These are phyloP conservation scores for Scaptodrosophila latifasciaeformis DNA, from an alignment of 2,888 invertebrate species.

Conservation along the genomic window DNA sequence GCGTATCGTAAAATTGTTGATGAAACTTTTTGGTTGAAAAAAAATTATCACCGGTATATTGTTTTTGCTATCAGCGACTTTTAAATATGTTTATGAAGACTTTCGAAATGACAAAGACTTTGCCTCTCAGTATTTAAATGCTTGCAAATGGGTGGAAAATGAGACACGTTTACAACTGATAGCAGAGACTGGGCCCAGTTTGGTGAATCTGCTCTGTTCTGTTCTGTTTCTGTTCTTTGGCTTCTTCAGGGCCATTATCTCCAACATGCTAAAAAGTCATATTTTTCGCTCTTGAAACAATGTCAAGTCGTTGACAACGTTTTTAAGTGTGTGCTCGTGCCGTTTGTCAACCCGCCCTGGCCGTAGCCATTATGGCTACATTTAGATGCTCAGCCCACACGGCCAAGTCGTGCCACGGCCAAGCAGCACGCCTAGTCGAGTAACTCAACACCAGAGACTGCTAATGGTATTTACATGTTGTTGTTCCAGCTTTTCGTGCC, in stretches of 20 bases:
- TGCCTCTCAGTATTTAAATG: too few species aligned
- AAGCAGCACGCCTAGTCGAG: background rate
- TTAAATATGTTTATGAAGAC: conserved; percentile 29
- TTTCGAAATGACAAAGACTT: too few species aligned
- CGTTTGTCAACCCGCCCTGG: conserved; percentile 7
- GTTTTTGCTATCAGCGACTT: conserved; percentile 15
- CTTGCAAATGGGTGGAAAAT: too few species aligned
- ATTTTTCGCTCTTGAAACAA: conserved; percentile 61
- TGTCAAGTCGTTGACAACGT: conserved; percentile 62
- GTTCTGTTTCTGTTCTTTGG: background rate
- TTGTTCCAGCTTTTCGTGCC: conserved; percentile 24
- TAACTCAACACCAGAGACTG: conserved; percentile 15
- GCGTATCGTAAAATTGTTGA: too few species aligned
- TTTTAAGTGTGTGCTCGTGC: conserved; percentile 45
- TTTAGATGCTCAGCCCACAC: background rate
- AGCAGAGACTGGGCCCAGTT: too few species aligned
- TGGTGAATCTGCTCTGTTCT: background rate
- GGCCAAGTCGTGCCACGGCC: background rate
- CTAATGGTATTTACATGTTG: conserved; percentile 62
- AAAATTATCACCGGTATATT: conserved; percentile 13
- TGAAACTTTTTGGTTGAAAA: conserved; percentile 20
- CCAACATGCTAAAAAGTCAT: conserved; percentile 51
- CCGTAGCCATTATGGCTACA: too few species aligned
- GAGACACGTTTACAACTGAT: too few species aligned
- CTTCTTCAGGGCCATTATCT: background rate